Base-by-base conservation (phyloP, 1,140 invertebrate species). In the Marisa cornuarietis region DNA sequence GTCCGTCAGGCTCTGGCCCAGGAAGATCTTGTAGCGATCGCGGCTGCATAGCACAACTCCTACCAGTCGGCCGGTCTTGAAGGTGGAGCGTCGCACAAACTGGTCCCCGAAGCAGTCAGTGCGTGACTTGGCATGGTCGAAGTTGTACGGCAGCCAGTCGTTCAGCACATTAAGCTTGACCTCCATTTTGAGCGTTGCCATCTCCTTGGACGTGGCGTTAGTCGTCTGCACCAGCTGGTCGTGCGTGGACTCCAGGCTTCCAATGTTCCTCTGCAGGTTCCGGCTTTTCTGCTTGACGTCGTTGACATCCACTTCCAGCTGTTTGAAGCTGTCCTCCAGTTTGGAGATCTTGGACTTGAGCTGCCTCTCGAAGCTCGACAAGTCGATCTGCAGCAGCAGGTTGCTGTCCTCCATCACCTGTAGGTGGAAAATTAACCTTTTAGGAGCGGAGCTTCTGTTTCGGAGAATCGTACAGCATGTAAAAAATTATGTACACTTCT, bases 11-110 rank as follows among this genome's bases (percentile, higher is more conserved):
- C 81, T 81, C 52, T 87, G 79, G 71, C 84, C 83, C 4, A 90
- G 82, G 76, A 88, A 85, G 71, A 90, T 85, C 77, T 90, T 90
- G 79, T 90, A 90, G 49, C 83, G 83, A 14, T 78, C 80, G 22
- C 78, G 49, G 16, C 77, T 76, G 81, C 88, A 89, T 62, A 89
- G 81, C n/a, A 86, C 83, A 31, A 88, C 88, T n/a, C 88, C 88
- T 24, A 87, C 88, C 74, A 83, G 83, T 18, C 82, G 72, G 7
- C 82, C 84, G 16, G 80, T 71, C 24, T 80, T 78, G 71, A 85
- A 85, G n/a, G 63, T 79, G 18, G 82, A 84, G 42, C 84, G 82
- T 24, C 82, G 84, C 18, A 88, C 82, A 79, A 83, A 88, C 75
- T 88, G 84, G 63, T 83, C 80, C 5, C 85, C 86, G 65, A 81